A percentile compares a stretch with the other conserved stretches of the same genome.
Conservation (phyloP, 2,113 vertebrate genomes). For the Charina bottae region DNA sequence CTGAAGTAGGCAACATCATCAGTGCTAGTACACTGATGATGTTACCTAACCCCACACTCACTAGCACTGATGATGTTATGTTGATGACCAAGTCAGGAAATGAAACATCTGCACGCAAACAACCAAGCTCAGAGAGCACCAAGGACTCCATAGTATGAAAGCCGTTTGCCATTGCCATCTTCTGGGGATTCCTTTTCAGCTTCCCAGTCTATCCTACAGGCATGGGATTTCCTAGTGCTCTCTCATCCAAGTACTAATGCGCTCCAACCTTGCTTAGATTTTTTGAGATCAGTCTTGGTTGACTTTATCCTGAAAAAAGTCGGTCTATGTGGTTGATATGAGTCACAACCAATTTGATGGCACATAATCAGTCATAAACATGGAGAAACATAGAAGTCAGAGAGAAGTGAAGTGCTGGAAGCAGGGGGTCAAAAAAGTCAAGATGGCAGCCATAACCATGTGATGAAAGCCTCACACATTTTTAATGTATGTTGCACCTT, state of each 20-base stretch:
- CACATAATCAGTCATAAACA: background rate
- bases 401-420: background rate
- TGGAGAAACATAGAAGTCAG: background rate
- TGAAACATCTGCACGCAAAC: too few species aligned
- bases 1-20: too few species aligned
- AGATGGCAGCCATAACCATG: background rate
- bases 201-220: background rate
- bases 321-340: background rate
- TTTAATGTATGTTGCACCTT: too few species aligned
- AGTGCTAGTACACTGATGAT: too few species aligned
- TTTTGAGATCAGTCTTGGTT: background rate
- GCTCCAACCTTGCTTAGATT: background rate
- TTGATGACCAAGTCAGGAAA: too few species aligned
- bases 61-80: too few species aligned
- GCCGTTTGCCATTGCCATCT: background rate
- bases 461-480: background rate
- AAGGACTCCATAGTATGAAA: background rate
- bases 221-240: background rate
- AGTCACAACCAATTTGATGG: background rate
- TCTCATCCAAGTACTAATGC: background rate
- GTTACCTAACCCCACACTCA: too few species aligned
- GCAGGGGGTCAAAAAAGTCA: background rate
- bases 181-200: background rate
- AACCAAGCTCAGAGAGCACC: too few species aligned
- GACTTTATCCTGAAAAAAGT: background rate